phyloP scores from a whole-genome alignment of 2,113 vertebrate species.

The Calyptomena viridis region DNA sequence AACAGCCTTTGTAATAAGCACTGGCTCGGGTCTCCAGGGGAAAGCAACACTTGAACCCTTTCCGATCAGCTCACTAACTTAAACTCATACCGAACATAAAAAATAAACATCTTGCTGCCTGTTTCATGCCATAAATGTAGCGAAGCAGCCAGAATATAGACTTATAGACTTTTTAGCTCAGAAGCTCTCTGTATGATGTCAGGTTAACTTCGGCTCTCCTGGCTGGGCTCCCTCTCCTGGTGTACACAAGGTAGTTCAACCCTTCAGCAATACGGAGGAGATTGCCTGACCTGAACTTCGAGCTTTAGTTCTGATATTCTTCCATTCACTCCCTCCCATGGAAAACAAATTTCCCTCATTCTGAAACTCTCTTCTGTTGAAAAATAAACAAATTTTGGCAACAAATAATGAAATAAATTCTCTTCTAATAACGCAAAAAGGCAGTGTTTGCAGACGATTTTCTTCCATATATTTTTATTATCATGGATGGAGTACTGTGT shows the following conservation, averaged over 20 bases:
- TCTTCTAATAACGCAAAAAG: neutral
- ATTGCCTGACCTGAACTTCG: neutral
- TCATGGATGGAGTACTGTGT: neutral
- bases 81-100: neutral
- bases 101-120: neutral
- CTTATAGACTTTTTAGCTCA: neutral
- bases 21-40: neutral
- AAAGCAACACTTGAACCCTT: neutral
- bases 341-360: neutral
- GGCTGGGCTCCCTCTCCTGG: slow-evolving; percentile 59
- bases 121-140: neutral
- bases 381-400: neutral
- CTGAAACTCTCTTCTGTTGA: neutral
- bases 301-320: neutral
- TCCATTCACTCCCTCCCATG: neutral
- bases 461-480: neutral
- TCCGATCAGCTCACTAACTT: neutral
- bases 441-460: neutral
- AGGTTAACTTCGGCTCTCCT: neutral
- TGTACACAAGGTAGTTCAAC: neutral
- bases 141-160: neutral
- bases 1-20: neutral
- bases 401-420: neutral
- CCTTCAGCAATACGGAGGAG: rapidly evolving
- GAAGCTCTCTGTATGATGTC: too few relatives aligned